phyloP scores from a whole-genome alignment of 2,113 vertebrate genomes.

The Apaloderma vittatum region DNA sequence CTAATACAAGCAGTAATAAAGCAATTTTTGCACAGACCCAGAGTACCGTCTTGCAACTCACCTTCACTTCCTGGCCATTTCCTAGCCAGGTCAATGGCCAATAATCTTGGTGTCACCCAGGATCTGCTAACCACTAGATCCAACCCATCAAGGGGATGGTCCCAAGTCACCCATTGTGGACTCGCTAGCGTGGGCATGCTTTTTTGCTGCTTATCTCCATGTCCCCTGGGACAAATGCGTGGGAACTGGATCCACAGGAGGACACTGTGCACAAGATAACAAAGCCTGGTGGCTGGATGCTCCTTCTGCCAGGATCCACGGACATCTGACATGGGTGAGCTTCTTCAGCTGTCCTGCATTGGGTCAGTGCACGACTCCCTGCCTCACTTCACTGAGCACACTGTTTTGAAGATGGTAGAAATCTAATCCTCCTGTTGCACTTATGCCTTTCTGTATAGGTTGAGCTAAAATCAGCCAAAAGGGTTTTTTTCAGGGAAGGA shows the following conservation, averaged over 20 bases:
- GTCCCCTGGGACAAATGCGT: accelerated
- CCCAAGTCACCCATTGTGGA: neutral
- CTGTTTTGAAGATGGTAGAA: neutral
- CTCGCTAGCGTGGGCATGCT: neutral
- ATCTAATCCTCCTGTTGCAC: neutral
- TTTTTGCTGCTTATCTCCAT: neutral
- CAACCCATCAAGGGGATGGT: neutral
- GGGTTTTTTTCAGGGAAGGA: neutral
- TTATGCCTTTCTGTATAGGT: neutral
- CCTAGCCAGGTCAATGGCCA: neutral
- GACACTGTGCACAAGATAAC: neutral
- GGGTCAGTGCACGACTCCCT: neutral
- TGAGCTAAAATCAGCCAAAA: neutral
- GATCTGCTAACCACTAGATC: neutral
- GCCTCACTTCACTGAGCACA: neutral
- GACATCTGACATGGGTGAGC: neutral
- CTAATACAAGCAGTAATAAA: neutral
- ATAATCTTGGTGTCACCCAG: neutral
- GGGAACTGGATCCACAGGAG: neutral
- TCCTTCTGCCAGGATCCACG: neutral
- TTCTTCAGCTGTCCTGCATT: neutral
- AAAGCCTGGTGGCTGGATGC: neutral
- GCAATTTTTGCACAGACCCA: neutral
- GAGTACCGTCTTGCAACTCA: neutral
- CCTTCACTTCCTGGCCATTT: neutral